Conservation (phyloP, 2,888 invertebrate species). For the Ferrisia virgata region DNA sequence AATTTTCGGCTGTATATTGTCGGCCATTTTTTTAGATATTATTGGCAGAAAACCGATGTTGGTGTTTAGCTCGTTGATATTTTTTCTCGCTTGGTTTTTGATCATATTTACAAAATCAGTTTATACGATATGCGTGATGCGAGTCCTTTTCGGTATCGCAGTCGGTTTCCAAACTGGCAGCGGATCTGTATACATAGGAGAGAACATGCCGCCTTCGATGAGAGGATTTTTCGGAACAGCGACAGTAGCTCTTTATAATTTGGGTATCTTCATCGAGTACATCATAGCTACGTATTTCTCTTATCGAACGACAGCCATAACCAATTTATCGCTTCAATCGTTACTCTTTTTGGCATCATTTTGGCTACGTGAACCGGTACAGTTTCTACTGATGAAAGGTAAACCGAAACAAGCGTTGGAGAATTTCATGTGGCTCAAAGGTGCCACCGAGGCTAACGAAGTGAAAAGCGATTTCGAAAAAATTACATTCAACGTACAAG, state of each 20-base stretch:
- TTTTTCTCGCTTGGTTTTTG: neutral
- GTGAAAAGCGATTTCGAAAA: conserved; percentile 33
- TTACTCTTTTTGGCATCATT: neutral
- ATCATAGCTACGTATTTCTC: conserved; percentile 4
- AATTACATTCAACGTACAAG: conserved; percentile 1
- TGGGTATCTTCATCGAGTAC: neutral
- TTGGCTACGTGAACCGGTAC: neutral
- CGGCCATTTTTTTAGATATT: neutral
- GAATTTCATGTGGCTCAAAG: conserved; percentile 29
- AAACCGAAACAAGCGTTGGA: neutral
- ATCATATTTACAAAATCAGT: neutral
- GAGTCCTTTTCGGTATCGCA: neutral
- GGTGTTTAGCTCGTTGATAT: neutral
- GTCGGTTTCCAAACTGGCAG: neutral
- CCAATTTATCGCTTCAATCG: neutral
- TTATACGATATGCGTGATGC: neutral
- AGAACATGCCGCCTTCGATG: neutral
- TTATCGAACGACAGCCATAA: neutral
- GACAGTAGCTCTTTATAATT: neutral
- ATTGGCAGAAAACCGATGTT: neutral
- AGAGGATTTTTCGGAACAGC: neutral
- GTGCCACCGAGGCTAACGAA: neutral
- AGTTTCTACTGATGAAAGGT: conserved; percentile 36
- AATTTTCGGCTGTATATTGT: neutral
- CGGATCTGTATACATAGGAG: neutral